Evolutionary conservation across 2,888 invertebrate species (phyloP).

Genomic region (Leptodirus hochenwartii): DNA sequence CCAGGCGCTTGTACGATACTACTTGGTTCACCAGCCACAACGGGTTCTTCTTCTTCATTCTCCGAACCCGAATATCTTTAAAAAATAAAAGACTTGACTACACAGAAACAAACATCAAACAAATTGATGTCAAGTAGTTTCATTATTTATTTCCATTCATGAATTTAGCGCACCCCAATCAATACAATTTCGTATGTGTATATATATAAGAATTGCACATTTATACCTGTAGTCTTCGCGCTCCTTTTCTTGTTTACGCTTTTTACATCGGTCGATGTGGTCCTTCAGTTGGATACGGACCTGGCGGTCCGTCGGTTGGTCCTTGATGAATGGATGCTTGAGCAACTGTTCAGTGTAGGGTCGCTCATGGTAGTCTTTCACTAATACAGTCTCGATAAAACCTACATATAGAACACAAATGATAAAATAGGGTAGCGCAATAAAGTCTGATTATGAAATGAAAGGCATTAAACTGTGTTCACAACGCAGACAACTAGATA

Average conservation of each 20-base stretch:
- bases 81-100: constrained; percentile 5
- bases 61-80: constrained; percentile 83
- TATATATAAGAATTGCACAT: too few species aligned
- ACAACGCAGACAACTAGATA: background rate
- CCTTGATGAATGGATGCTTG: constrained; percentile 94
- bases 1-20: constrained; percentile 82
- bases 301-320: constrained; percentile 96
- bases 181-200: too few species aligned
- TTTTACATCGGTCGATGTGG: constrained; percentile 95
- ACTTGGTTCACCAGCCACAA: constrained; percentile 83
- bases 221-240: constrained; percentile 51
- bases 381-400: constrained; percentile 91
- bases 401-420: too few species aligned
- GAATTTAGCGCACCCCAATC: too few species aligned
- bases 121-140: background rate
- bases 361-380: constrained; percentile 97
- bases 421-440: too few species aligned
- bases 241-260: constrained; percentile 80
- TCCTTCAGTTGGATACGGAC: constrained; percentile 97
- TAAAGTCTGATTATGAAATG: too few species aligned
- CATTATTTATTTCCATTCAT: too few species aligned
- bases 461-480: constrained; percentile 1
- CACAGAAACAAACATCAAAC: background rate
- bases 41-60: constrained; percentile 89
- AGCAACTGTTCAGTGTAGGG: constrained; percentile 96